Evolutionary conservation across 2,888 invertebrate genomes (phyloP), one percentile per base, ranked within the genome.

Genomic region (Acleris cristana): DNA sequence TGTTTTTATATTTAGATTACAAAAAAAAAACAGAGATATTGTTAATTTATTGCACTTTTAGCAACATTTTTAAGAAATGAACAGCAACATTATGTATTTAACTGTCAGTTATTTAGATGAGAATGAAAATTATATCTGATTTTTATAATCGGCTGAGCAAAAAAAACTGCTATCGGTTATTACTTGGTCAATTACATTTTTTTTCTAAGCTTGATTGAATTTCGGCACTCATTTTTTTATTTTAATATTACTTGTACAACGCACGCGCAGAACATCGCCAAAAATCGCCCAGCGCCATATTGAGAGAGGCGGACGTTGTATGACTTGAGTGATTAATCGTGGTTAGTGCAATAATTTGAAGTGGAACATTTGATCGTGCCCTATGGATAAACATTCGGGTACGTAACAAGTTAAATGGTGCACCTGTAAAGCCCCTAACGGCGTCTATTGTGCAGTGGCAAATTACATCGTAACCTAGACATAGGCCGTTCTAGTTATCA

Each of bases 241-340:
- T 87, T 86, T 84, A 82, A 83, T 86, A 82, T 82, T 84, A 87
- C 82, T 87, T 85, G 81, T 84, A 88, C 89, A 90, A 92, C 92
- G 92, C 92, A 92, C 91, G 92, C 92, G 92, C 92, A 92, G 89
- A 88, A 92, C 87, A 85, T 90, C 90, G 89, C 90, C 91, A 90
- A 92, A 93, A 93, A 93, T 93, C 94, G 91, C 94, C 91, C 90
- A 94, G 94, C 95, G 95, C 95, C 95, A 95, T 95, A 95, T 95
- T 95, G 95, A 94, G 92, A 93, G 94, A 95, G 95, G 95, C 95
- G 95, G 95, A 94, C 94, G 94, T 94, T 94, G 93, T 94, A 92
- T 93, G 92, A 92, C 91, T 92, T 89, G 92, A 92, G 89, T 92
- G 89, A 91, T 88, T 88, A 92, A 89, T 88, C 87, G 92, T 92